These are phyloP conservation scores for Girardinus metallicus DNA, from an alignment of 2,797 vertebrate genomes.

Conservation along the genomic window DNA sequence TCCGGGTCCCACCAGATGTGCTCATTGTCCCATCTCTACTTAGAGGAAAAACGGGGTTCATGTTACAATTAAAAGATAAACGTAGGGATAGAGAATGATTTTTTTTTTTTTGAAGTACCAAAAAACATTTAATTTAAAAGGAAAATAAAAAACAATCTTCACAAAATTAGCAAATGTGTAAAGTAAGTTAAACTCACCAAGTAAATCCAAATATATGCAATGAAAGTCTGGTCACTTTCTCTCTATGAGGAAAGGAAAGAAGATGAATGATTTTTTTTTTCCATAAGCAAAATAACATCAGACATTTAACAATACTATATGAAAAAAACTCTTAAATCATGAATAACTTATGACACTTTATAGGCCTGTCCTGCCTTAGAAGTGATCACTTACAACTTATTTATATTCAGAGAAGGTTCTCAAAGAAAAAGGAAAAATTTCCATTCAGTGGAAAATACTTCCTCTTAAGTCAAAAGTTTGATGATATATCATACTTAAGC, in stretches of 20 bases:
- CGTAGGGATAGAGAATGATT: accelerated
- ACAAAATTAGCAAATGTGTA: background rate
- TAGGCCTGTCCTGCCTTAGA: too few relatives aligned
- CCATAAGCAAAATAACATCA: background rate
- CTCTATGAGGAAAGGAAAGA: slow-evolving; percentile 38
- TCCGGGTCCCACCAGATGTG: slow-evolving; percentile 55
- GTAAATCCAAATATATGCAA: slow-evolving; percentile 50
- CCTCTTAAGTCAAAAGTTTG: background rate
- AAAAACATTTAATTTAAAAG: background rate
- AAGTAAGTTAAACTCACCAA: slow-evolving; percentile 42
- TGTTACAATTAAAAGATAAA: background rate
- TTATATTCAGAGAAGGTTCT: background rate
- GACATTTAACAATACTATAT: background rate
- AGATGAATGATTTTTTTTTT: background rate
- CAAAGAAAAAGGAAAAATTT: background rate
- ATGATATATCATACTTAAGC: too few relatives aligned
- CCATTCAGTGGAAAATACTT: background rate
- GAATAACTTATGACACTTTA: background rate
- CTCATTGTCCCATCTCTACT: slow-evolving; percentile 61
- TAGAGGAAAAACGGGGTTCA: background rate
- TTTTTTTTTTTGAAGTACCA: too few relatives aligned
- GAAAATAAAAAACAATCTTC: background rate
- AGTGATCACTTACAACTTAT: background rate
- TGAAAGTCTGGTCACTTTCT: slow-evolving; percentile 62
- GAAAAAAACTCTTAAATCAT: background rate